phyloP scores from a whole-genome alignment of 2,797 vertebrate genomes.

The Tolypeutes matacus region DNA sequence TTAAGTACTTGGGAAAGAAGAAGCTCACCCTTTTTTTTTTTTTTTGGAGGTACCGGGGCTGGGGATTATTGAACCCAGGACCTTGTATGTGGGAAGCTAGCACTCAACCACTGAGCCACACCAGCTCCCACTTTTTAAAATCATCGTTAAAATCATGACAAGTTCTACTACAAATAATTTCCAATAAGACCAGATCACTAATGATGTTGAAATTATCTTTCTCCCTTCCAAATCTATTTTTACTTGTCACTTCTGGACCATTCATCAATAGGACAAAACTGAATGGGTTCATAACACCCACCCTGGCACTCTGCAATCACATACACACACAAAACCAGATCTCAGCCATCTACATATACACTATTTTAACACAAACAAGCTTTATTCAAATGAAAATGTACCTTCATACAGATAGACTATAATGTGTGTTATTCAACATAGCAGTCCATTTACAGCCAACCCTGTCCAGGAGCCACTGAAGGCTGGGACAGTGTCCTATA shows the following conservation, averaged over 20 bases:
- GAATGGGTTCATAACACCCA: not conserved
- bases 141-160: not conserved
- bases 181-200: not conserved
- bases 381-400: not conserved
- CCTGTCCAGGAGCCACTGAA: accelerated
- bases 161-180: not conserved
- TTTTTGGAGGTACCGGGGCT: no score
- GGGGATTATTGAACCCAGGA: no score
- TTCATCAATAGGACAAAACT: not conserved
- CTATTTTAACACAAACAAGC: not conserved
- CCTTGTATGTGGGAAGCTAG: no score
- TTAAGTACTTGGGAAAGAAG: not conserved
- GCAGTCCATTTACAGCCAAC: not conserved
- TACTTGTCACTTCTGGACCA: not conserved
- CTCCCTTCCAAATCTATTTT: not conserved
- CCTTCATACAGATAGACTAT: not conserved
- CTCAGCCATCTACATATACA: not conserved
- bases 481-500: no score
- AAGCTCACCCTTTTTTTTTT: not conserved
- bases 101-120: no score
- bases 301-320: not conserved
- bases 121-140: not conserved
- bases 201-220: not conserved
- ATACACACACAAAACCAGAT: not conserved
- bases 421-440: accelerated